These are phyloP conservation scores for Augochlorella aurata DNA, from an alignment of 2,888 invertebrate genomes.

Conservation along the genomic window DNA sequence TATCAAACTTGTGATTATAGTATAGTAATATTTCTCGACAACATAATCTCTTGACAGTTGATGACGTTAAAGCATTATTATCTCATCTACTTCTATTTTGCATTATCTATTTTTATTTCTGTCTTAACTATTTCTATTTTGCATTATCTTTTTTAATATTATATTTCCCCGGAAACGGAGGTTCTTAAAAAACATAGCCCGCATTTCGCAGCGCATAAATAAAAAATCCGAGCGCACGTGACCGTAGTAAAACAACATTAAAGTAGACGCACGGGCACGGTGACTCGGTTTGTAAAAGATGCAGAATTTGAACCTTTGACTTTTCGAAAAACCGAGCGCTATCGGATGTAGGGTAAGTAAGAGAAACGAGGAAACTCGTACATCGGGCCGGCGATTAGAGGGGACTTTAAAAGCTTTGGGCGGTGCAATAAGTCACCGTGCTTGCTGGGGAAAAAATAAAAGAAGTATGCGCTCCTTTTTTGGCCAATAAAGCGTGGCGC, in stretches of 20 bases:
- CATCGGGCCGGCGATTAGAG: constrained; percentile 66
- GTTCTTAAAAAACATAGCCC: neutral
- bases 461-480: constrained; percentile 59
- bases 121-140: no score
- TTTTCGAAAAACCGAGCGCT: constrained; percentile 54
- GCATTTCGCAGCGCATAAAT: neutral
- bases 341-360: constrained; percentile 62
- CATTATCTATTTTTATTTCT: no score
- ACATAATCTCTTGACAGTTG: no score
- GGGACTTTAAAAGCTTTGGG: constrained; percentile 65
- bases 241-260: neutral
- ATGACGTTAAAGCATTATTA: no score
- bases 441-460: constrained; percentile 16
- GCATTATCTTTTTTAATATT: no score
- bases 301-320: constrained; percentile 21
- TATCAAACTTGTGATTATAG: no score
- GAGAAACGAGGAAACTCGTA: constrained; percentile 64
- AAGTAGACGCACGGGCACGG: neutral
- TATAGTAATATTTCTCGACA: no score
- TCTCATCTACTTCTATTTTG: no score
- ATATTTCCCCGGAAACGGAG: no score
- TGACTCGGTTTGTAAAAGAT: constrained; percentile 17
- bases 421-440: constrained; percentile 62
- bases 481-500: constrained; percentile 68
- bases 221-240: neutral